Conservation (phyloP, 1,140 invertebrate species). For the Schlechtendalia chinensis region DNA sequence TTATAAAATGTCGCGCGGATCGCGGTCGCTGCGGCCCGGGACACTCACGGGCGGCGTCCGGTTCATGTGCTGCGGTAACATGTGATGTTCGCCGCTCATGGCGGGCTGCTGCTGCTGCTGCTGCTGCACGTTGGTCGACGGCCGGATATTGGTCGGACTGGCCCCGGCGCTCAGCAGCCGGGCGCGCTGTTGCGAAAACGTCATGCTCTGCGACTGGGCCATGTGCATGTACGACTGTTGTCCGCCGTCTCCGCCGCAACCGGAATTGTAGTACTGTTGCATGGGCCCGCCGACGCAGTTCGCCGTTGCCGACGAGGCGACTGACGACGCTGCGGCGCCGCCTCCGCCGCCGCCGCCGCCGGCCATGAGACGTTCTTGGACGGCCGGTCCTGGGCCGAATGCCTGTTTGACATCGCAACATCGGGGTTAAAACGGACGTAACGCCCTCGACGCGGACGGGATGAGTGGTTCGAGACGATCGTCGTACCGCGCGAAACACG, state of each 20-base stretch:
- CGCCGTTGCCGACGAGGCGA: neutral
- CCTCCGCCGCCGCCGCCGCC: too few species aligned
- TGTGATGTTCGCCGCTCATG: slow-evolving; percentile 29
- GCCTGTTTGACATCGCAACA: too few species aligned
- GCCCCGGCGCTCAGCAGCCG: slow-evolving; percentile 26
- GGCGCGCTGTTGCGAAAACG: slow-evolving; percentile 36
- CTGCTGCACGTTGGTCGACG: neutral
- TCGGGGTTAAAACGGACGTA: too few species aligned
- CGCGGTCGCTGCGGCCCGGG: too few species aligned
- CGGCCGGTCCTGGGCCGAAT: slow-evolving; percentile 29
- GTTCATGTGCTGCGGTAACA: slow-evolving; percentile 42
- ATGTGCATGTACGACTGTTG: slow-evolving; percentile 38
- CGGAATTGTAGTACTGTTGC: slow-evolving; percentile 40
- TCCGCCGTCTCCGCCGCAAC: slow-evolving; percentile 3
- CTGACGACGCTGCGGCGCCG: too few species aligned
- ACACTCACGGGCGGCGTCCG: slow-evolving; percentile 26
- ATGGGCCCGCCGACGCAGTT: slow-evolving; percentile 23
- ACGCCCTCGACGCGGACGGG: too few species aligned
- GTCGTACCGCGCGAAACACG: too few species aligned
- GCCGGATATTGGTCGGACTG: slow-evolving; percentile 29
- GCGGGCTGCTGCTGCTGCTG: neutral
- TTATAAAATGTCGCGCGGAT: too few species aligned
- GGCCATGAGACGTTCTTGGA: slow-evolving; percentile 36
- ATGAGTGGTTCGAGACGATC: too few species aligned
- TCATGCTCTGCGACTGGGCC: slow-evolving; percentile 37